phyloP scores from a whole-genome alignment of 1,140 invertebrate genomes.

The Aphis gossypii region DNA sequence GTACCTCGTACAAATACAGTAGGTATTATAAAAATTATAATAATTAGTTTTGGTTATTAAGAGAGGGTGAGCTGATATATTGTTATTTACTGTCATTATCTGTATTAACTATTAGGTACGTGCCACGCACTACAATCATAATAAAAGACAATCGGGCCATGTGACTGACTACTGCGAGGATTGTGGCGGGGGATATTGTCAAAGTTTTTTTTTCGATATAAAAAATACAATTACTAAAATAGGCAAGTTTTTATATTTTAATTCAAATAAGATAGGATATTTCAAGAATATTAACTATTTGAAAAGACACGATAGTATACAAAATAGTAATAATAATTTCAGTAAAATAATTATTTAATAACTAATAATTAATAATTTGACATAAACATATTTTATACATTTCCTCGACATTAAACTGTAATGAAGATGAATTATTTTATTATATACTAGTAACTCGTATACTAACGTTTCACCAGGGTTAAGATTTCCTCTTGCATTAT shows the following conservation, averaged over 20 bases:
- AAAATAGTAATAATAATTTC: neutral
- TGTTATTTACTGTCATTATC: neutral
- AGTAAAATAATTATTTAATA: neutral
- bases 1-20: neutral
- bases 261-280: neutral
- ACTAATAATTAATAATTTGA: neutral
- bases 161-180: neutral
- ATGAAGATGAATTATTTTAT: neutral
- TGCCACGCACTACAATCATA: neutral
- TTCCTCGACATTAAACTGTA: neutral
- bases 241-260: neutral
- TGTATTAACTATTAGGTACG: neutral
- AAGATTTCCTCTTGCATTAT: neutral
- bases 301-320: neutral
- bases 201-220: neutral
- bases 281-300: neutral
- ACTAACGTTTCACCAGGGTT: neutral
- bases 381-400: neutral
- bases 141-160: neutral
- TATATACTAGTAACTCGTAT: neutral
- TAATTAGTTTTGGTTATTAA: neutral
- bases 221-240: neutral
- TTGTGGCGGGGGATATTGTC: neutral
- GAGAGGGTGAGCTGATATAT: neutral
- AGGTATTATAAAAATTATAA: conserved; percentile 4